These are phyloP conservation scores for Chromobotia macracanthus DNA, from an alignment of 2,797 vertebrate species.

Conservation along the genomic window DNA sequence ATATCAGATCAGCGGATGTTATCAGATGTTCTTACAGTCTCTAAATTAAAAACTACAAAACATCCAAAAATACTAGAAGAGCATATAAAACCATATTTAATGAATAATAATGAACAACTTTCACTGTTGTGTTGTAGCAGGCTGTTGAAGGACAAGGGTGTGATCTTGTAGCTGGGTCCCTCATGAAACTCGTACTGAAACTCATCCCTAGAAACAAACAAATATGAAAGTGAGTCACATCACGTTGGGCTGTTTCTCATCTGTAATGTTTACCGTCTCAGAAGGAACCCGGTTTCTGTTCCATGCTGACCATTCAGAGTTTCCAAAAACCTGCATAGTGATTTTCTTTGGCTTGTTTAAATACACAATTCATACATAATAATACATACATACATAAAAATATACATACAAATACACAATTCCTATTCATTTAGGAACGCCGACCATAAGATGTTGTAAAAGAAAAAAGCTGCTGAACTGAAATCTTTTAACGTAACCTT, in stretches of 20 bases:
- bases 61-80: neutral
- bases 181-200: conserved; percentile 69
- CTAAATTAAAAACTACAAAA: neutral
- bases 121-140: conserved; percentile 21
- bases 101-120: too few relatives aligned
- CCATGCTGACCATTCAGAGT: conserved; percentile 9
- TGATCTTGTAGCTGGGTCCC: conserved; percentile 62
- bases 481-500: too few relatives aligned
- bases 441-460: too few relatives aligned
- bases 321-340: conserved; percentile 13
- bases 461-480: too few relatives aligned
- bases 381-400: too few relatives aligned
- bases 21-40: neutral
- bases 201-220: conserved; percentile 60
- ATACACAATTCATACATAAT: neutral
- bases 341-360: neutral
- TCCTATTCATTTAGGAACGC: too few relatives aligned
- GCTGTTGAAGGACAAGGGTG: conserved; percentile 60
- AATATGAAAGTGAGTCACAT: neutral
- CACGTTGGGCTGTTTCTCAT: neutral
- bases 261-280: too few relatives aligned
- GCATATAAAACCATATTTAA: neutral
- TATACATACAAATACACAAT: too few relatives aligned
- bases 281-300: too few relatives aligned
- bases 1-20: too few relatives aligned